These are phyloP conservation scores for Penaeus monodon DNA, from an alignment of 2,888 invertebrate species.

Conservation along the genomic window DNA sequence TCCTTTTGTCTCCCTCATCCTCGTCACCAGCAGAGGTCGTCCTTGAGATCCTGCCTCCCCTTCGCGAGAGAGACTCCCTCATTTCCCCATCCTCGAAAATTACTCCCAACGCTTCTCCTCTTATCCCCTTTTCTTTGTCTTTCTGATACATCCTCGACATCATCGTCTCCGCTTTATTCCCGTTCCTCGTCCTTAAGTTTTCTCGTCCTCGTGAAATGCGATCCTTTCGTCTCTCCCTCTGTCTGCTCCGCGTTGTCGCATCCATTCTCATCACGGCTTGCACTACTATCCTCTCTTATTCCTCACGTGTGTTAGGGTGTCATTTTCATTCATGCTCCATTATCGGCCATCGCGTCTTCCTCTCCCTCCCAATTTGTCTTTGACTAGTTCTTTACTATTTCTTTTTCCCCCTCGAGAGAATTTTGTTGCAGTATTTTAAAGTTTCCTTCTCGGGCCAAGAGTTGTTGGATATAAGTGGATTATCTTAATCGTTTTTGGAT, in stretches of 20 bases:
- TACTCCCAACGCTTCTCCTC: background rate
- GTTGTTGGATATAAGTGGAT: no score
- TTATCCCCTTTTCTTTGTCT: background rate
- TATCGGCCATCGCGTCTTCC: no score
- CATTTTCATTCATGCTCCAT: no score
- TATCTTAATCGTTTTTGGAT: no score
- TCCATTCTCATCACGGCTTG: slow-evolving; percentile 1
- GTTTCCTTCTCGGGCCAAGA: no score
- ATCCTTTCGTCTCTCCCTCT: background rate
- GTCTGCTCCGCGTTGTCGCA: background rate
- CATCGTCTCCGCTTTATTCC: background rate
- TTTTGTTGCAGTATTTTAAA: no score
- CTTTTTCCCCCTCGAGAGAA: no score
- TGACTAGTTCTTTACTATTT: no score
- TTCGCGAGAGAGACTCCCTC: background rate
- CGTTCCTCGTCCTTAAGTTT: background rate
- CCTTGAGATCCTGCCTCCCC: background rate
- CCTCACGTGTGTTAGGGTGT: background rate
- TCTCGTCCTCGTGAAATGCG: no score
- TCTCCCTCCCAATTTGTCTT: no score
- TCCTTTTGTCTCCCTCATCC: slow-evolving; percentile 1
- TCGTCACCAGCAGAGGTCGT: background rate
- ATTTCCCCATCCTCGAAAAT: background rate
- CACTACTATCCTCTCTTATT: background rate
- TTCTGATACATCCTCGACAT: background rate